Base-by-base conservation (phyloP, 2,797 vertebrate genomes). In the Cryptoblepharus egeriae region DNA sequence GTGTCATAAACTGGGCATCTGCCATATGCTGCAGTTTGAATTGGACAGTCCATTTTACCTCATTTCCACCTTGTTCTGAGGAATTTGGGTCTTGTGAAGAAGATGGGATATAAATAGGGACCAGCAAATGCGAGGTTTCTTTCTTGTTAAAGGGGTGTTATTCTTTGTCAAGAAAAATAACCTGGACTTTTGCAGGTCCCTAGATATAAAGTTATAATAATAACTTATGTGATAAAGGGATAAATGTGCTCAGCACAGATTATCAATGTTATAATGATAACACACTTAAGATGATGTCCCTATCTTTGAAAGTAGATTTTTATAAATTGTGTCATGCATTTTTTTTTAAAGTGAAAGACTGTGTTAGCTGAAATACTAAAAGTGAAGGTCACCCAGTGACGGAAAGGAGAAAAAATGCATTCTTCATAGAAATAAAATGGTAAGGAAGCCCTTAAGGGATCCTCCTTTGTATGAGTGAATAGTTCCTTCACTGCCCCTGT, bases 241-340 rank as follows among this genome's bases (percentile, higher is more conserved):
- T 24, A 35, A 73, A 12, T 30, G 18, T 81, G 0, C 0, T 0
- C 0, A 35, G 79, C 42, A 30, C 60, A 28, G 1, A 74, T 37
- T 68, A 79, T 12, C 60, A 77, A 26, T 6, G 13, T 52, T 16
- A 52, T 18, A 15, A 18, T 16, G 15, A 52, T 52, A 52, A 52
- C 75, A 28, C 39, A 15, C 57, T 58, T 30, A 70, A 32, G 42
- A 6, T 61, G 13, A 52, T 52, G 49, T 24, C 3, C 81, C 65
- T 77, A 3, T 20, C 69, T 10, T 20, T 74, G 35, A 22, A 39
- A 74, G 20, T 61, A 82, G 57, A 22, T 58, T 81, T 86, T 84
- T 24, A 77, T 26, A 71, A 60, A 8, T 63, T 30, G 0, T 60
- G 55, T 81, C 85, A 87, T 63, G 75, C 5, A 15, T 57, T 72